Conservation (phyloP, 2,113 vertebrate genomes). For the Zosterops japonicus region DNA sequence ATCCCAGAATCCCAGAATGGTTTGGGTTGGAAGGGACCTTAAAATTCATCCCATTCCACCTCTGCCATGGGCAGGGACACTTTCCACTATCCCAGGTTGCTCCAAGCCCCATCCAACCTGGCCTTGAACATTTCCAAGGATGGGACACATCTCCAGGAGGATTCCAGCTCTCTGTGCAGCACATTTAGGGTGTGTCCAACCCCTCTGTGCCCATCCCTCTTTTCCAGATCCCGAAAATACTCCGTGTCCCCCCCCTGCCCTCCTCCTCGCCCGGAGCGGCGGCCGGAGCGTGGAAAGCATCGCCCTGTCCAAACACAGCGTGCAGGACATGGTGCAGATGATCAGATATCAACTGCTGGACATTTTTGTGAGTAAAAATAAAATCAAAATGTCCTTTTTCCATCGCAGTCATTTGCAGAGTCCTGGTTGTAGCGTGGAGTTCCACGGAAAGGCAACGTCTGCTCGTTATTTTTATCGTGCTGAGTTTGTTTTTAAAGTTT, state of each 20-base stretch:
- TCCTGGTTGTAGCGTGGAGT: neutral
- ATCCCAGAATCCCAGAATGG: neutral
- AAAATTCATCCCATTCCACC: neutral
- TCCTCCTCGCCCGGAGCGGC: conserved; percentile 78
- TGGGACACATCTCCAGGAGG: neutral
- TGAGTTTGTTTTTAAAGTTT: neutral
- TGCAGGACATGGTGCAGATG: conserved; percentile 68
- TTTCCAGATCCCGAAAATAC: conserved; percentile 79
- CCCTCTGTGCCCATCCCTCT: neutral
- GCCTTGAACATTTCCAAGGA: neutral
- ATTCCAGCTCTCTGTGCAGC: neutral
- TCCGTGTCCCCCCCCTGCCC: conserved; percentile 76
- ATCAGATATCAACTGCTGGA: conserved; percentile 75
- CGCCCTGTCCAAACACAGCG: conserved; percentile 50
- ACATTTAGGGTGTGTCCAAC: neutral
- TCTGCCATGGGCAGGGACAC: neutral
- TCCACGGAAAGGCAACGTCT: neutral
- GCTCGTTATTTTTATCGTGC: neutral
- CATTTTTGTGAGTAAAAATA: conserved; percentile 78
- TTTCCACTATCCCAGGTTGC: neutral
- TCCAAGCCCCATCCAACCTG: rapidly evolving
- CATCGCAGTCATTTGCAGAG: neutral
- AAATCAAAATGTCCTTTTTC: neutral
- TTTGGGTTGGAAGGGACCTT: neutral
- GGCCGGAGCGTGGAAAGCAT: conserved; percentile 49